Conservation (phyloP, 1,140 invertebrate genomes). For the Drosophila parvula region DNA sequence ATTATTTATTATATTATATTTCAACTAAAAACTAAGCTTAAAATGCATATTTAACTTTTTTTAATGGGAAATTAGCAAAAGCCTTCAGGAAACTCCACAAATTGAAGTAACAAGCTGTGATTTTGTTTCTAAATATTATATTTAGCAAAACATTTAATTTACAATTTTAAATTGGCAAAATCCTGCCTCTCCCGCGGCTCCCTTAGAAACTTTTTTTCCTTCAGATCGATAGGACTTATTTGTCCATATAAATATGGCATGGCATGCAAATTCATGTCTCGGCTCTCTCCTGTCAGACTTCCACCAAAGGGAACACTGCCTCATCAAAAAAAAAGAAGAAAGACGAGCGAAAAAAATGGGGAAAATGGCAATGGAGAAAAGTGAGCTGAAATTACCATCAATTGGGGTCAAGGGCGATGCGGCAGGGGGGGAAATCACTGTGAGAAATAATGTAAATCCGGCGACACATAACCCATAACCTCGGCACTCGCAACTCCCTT, state of each 20-base stretch:
- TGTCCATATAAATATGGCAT: neutral
- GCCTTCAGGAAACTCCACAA: no score
- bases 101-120: no score
- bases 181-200: neutral
- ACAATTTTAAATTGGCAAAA: neutral
- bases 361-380: conserved; percentile 6
- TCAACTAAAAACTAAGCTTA: no score
- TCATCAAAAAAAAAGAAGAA: conserved; percentile 8
- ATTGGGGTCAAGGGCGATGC: conserved; percentile 67
- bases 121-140: no score
- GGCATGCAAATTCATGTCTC: conserved; percentile 41
- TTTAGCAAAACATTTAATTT: no score
- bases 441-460: conserved; percentile 31
- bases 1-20: no score
- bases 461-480: conserved; percentile 36
- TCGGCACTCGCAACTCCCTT: conserved; percentile 27
- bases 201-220: neutral
- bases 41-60: no score
- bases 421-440: conserved; percentile 9
- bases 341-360: neutral
- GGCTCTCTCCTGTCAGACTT: conserved; percentile 25
- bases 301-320: conserved; percentile 9
- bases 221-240: conserved; percentile 10
- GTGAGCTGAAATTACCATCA: conserved; percentile 49
- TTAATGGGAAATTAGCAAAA: no score